Conservation (phyloP, 92 coral and sea anemone species). For the Siderastrea radians region DNA sequence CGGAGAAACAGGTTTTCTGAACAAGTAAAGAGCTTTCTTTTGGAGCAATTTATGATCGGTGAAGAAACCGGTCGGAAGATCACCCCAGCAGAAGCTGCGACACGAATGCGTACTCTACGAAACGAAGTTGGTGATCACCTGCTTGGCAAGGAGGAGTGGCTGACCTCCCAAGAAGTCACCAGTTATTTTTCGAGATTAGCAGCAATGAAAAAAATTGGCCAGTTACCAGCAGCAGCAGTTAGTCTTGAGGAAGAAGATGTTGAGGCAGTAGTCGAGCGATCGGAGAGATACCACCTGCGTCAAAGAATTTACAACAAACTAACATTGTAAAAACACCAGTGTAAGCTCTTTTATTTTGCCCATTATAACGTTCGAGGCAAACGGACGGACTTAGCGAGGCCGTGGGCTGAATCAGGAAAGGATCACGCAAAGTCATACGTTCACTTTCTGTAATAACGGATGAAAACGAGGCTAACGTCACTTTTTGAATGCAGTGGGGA, state of each 20-base stretch:
- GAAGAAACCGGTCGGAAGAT: constrained; percentile 66
- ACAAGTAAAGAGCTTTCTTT: constrained; percentile 49
- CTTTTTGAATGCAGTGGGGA: neutral
- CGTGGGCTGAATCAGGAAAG: too few relatives aligned
- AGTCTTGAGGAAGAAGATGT: constrained; percentile 38
- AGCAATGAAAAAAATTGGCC: constrained; percentile 22
- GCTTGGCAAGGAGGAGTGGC: constrained; percentile 57
- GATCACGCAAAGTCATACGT: too few relatives aligned
- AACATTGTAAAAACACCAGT: neutral
- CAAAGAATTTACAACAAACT: constrained; percentile 4
- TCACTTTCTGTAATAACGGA: too few relatives aligned
- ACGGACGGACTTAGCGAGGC: neutral
- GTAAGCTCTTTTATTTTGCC: neutral
- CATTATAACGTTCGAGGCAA: neutral
- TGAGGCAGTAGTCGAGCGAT: constrained; percentile 21
- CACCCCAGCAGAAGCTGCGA: constrained; percentile 45
- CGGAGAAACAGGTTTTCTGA: constrained; percentile 34
- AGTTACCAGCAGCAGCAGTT: constrained; percentile 32
- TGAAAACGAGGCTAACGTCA: too few relatives aligned
- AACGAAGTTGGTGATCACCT: constrained; percentile 12
- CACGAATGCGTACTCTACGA: constrained; percentile 46
- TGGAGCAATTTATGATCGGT: constrained; percentile 55
- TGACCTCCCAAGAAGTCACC: constrained; percentile 48
- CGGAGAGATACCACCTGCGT: constrained; percentile 20
- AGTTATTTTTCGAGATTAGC: constrained; percentile 60